Evolutionary conservation across 2,113 vertebrate species (phyloP), one percentile per base, ranked within the genome.

Genomic region (Clarias batrachus): DNA sequence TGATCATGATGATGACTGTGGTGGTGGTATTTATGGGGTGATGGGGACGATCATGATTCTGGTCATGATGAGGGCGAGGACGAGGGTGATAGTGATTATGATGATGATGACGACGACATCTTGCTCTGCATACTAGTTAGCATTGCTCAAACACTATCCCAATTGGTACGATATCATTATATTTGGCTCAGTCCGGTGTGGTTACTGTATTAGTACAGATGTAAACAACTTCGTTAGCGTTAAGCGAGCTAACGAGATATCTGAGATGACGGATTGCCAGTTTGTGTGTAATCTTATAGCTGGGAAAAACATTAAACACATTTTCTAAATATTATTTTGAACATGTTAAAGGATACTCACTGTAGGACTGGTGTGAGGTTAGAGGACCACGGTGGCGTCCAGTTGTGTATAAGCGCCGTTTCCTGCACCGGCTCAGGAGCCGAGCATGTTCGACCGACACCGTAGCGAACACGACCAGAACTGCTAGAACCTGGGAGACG

Each of bases 391-490:
- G 89, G 19, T 88, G 82, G 56, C 41, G 79, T 87, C 89, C 91
- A 59, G 80, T 89, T 65, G 86, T 66, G 37, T 88, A 59, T 70
- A 70, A 68, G 85, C n/a, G 83, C 54, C 86, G 87, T 70, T 56
- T 78, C 87, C 90, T 93, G 87, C 94, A 94, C 90, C 86, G 41
- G 65, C 74, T 90, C 52, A 71, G 88, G 37, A 74, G 85, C 59
- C 84, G 90, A 4, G 78, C 17, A 25, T 92, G 89, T 63, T 93
- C 93, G 16, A 93, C 90, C 68, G 92, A 92, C 63, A 90, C 89
- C 89, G 92, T 89, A 83, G 93, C 86, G 68, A 92, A 85, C 89
- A 91, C 71, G 76, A 89, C 90, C 54, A 94, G 89, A 62, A 93
- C 25, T 52, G 91, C 83, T 71, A 94, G 87, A 63, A 93, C 57